These are phyloP conservation scores for Eucriotettix oculatus DNA, from an alignment of 2,888 invertebrate genomes.

Conservation along the genomic window DNA sequence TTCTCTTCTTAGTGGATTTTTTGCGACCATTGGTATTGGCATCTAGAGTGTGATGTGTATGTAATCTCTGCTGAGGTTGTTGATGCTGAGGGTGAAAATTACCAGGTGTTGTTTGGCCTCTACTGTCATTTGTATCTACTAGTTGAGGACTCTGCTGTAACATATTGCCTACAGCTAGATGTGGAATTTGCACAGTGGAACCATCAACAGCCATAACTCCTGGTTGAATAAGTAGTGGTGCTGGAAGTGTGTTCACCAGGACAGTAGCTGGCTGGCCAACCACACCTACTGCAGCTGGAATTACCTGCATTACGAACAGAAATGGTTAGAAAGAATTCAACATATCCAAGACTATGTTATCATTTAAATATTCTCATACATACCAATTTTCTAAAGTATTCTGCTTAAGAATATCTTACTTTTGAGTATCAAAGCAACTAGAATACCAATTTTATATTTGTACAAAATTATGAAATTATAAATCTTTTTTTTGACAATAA, in stretches of 20 bases:
- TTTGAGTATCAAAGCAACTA: no score
- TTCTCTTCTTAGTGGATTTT: slow-evolving; percentile 53
- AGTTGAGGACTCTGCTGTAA: slow-evolving; percentile 40
- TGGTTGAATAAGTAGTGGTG: slow-evolving; percentile 64
- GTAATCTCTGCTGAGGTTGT: slow-evolving; percentile 3
- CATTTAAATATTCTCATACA: no score
- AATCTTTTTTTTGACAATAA: no score
- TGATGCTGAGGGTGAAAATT: slow-evolving; percentile 17
- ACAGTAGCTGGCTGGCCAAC: slow-evolving; percentile 50
- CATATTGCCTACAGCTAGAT: slow-evolving; percentile 42
- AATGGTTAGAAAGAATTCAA: no score
- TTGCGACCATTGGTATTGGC: slow-evolving; percentile 39
- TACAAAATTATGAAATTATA: no score
- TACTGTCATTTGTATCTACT: slow-evolving; percentile 22
- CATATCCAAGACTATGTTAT: no score
- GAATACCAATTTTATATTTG: no score
- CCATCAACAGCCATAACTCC: slow-evolving; percentile 62
- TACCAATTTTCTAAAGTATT: no score
- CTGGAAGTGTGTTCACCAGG: slow-evolving; percentile 60
- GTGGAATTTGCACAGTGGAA: slow-evolving; percentile 45
- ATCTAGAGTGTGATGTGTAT: slow-evolving; percentile 8
- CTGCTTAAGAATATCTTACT: no score
- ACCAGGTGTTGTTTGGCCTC: slow-evolving; percentile 19
- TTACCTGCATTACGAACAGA: slow-evolving; percentile 32
- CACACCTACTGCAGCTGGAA: slow-evolving; percentile 32